Conservation (phyloP, 2,113 vertebrate genomes). For the Philantomba maxwellii region DNA sequence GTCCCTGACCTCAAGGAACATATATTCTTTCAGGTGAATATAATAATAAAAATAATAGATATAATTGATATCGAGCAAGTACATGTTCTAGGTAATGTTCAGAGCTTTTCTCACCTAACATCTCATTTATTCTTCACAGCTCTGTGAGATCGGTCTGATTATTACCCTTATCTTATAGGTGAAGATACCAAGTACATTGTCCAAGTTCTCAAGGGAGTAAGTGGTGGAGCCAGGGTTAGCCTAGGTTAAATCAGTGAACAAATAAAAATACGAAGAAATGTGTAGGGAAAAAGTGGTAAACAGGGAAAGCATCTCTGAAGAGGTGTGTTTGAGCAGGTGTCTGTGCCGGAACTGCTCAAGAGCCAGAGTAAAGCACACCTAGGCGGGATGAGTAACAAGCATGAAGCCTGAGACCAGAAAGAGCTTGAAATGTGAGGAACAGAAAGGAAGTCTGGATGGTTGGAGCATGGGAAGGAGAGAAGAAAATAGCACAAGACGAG, state of each 20-base stretch:
- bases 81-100: background rate
- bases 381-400: background rate
- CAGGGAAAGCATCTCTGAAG: background rate
- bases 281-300: background rate
- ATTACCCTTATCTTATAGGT: background rate
- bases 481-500: background rate
- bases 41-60: background rate
- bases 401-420: background rate
- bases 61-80: background rate
- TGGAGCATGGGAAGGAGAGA: background rate
- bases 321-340: background rate
- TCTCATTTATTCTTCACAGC: background rate
- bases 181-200: background rate
- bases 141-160: background rate
- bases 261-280: background rate
- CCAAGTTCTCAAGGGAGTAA: background rate
- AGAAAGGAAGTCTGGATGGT: background rate
- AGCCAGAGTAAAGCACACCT: background rate
- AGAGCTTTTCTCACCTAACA: background rate
- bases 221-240: background rate
- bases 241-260: background rate
- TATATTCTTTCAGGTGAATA: background rate
- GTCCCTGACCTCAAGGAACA: background rate
- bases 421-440: background rate
- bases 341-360: background rate